Percentiles rank a stretch among this genome's conserved stretches.
Conservation (phyloP, 2,113 vertebrate genomes). For the Zapornia atra region DNA sequence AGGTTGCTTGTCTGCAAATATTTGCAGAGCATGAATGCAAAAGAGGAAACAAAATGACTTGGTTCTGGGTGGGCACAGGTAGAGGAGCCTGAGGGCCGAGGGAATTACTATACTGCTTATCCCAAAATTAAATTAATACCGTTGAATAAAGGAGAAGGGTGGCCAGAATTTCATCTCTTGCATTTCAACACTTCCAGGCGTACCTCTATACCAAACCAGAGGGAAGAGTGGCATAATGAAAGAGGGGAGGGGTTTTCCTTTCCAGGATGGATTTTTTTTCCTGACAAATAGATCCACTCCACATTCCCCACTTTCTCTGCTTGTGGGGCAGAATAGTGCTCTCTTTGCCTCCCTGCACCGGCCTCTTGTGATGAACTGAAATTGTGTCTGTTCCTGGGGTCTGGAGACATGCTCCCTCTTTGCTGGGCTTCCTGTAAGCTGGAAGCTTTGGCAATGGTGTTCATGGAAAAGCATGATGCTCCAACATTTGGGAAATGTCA, state of each 20-base stretch:
- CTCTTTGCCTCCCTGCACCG: neutral
- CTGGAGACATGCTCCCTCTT: fast-evolving
- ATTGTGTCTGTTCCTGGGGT: neutral
- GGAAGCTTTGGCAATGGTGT: fast-evolving
- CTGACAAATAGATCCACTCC: neutral
- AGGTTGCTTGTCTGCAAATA: neutral
- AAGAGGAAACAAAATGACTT: neutral
- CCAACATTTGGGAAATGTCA: neutral
- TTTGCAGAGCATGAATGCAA: neutral
- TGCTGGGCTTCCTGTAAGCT: neutral
- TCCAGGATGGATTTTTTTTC: neutral
- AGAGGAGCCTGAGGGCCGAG: neutral
- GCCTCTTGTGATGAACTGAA: neutral
- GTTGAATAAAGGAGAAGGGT: neutral
- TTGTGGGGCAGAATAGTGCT: neutral
- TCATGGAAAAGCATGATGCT: neutral
- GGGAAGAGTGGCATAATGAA: neutral
- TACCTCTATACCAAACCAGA: neutral
- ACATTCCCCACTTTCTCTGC: neutral
- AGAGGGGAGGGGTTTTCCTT: neutral
- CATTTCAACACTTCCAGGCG: neutral
- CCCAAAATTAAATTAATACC: neutral
- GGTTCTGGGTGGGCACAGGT: neutral
- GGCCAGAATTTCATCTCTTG: neutral
- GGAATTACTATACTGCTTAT: neutral